Percentiles rank a stretch among this genome's conserved stretches.
These are phyloP conservation scores for Quiscalus mexicanus DNA, from an alignment of 2,113 vertebrate genomes.

Conservation along the genomic window DNA sequence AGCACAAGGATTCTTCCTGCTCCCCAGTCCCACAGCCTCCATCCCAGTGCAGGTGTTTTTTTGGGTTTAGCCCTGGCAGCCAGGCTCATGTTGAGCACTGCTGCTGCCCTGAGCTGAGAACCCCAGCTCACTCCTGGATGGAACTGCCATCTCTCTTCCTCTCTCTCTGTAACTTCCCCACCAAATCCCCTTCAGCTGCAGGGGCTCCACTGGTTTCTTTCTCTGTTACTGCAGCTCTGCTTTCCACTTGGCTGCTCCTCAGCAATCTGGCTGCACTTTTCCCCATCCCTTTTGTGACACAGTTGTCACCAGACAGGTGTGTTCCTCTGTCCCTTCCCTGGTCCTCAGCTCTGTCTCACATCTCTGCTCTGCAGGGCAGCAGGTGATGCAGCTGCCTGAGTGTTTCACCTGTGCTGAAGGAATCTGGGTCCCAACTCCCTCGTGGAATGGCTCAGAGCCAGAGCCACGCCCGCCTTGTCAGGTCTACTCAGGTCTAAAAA, in stretches of 20 bases:
- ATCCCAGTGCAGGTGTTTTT: not conserved
- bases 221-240: not conserved
- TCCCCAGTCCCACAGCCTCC: not conserved
- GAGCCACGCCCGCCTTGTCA: not conserved
- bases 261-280: not conserved
- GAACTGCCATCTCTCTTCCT: too few species aligned
- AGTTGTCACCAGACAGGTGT: not conserved
- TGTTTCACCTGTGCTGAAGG: not conserved
- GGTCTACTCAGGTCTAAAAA: not conserved
- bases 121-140: not conserved
- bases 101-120: not conserved
- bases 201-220: not conserved
- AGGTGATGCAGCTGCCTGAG: not conserved
- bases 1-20: not conserved
- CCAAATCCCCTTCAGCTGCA: not conserved
- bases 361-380: not conserved
- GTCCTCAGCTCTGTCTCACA: accelerated
- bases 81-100: not conserved
- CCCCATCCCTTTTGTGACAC: not conserved
- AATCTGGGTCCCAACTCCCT: not conserved
- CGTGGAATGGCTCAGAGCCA: not conserved
- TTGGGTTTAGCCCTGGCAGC: not conserved
- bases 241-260: not conserved
- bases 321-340: not conserved
- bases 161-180: not conserved